A percentile compares a stretch with the other conserved stretches of the same genome.
Evolutionary conservation across 1,140 invertebrate genomes (phyloP).

Genomic region (Drosophila mauritiana): DNA sequence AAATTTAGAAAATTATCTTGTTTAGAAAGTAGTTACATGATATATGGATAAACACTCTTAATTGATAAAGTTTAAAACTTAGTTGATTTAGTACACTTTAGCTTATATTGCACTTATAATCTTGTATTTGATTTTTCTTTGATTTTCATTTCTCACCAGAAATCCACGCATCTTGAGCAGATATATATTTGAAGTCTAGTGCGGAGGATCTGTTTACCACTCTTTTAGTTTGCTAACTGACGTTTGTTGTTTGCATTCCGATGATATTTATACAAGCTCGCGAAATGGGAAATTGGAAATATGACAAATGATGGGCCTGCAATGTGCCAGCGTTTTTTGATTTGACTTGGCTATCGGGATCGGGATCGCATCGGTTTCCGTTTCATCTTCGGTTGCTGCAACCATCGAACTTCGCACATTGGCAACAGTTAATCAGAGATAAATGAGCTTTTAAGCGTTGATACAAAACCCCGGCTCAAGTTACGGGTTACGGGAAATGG

Average conservation of each 20-base stretch:
- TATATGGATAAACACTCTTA: too few relatives aligned
- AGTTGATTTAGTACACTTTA: not conserved
- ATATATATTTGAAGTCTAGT: constrained; percentile 14
- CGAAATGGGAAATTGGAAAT: constrained; percentile 60
- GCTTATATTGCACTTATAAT: not conserved
- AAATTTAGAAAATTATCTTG: not conserved
- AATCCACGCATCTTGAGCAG: constrained; percentile 69
- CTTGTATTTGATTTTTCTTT: too few relatives aligned
- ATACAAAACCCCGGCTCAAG: constrained; percentile 51
- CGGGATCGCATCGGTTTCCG: constrained; percentile 47
- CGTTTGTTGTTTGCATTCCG: constrained; percentile 15
- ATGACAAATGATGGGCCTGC: constrained; percentile 75
- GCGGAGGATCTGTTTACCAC: constrained; percentile 45
- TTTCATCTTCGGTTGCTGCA: constrained; percentile 56
- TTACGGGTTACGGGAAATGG: constrained; percentile 19
- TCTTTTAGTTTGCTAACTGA: constrained; percentile 52
- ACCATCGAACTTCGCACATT: constrained; percentile 21
- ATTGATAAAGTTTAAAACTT: too few relatives aligned
- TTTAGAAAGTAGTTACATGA: too few relatives aligned
- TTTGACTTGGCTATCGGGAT: constrained; percentile 44
- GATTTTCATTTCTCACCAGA: constrained; percentile 31
- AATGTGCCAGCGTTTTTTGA: constrained; percentile 45
- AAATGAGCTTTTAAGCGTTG: constrained; percentile 76
- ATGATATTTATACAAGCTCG: constrained; percentile 67
- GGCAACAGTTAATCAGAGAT: constrained; percentile 71